phyloP scores from a whole-genome alignment of 2,113 vertebrate species.

The Odontesthes bonariensis region DNA sequence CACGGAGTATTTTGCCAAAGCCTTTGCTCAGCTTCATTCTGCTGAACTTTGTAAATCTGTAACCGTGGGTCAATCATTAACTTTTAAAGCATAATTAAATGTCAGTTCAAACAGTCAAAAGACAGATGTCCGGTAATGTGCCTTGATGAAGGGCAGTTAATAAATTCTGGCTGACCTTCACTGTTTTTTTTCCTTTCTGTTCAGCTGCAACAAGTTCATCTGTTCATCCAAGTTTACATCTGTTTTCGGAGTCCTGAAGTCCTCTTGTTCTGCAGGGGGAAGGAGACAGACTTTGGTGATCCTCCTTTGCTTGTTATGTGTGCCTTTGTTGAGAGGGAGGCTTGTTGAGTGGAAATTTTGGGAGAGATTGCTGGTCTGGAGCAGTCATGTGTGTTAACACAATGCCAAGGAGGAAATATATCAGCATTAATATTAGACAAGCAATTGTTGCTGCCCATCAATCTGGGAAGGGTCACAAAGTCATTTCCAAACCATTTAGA shows the following conservation, averaged over 20 bases:
- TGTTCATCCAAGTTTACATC: slow-evolving; percentile 4
- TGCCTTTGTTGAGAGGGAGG: slow-evolving; percentile 3
- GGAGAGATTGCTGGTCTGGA: background rate
- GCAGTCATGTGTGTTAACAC: background rate
- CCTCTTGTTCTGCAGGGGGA: background rate
- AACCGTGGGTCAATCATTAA: slow-evolving; percentile 43
- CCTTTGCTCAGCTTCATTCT: slow-evolving; percentile 14
- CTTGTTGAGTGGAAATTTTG: background rate
- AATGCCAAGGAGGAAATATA: background rate
- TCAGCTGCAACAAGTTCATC: slow-evolving; percentile 8
- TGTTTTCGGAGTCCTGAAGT: slow-evolving; percentile 21
- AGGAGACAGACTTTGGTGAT: slow-evolving; percentile 9
- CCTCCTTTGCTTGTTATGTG: slow-evolving; percentile 3
- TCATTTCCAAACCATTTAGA: too few species aligned
- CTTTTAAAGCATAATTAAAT: slow-evolving; percentile 49
- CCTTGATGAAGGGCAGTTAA: slow-evolving; percentile 27
- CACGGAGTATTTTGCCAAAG: background rate
- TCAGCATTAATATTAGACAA: background rate
- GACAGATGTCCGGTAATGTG: slow-evolving; percentile 34
- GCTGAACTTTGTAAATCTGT: slow-evolving; percentile 20
- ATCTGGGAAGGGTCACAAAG: too few species aligned
- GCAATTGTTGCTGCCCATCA: too few species aligned
- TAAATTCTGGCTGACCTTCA: slow-evolving; percentile 28
- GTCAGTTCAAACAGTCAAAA: slow-evolving; percentile 47
- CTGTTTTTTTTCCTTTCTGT: slow-evolving; percentile 35